phyloP scores from a whole-genome alignment of 1,140 invertebrate species.

The Procambarus virginalis region DNA sequence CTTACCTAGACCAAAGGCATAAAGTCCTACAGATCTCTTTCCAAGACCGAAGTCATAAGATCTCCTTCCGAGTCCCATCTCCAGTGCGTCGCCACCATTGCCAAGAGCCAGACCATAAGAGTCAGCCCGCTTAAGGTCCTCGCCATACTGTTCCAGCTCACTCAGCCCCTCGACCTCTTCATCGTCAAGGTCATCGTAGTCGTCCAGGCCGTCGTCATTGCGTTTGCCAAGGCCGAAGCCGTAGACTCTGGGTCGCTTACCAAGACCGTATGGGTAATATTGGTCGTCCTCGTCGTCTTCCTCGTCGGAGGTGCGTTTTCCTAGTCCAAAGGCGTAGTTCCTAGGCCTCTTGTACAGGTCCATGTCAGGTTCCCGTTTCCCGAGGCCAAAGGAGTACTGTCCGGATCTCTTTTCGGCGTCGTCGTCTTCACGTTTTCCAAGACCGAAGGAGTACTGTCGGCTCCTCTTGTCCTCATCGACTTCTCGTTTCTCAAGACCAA shows the following conservation, averaged over 20 bases:
- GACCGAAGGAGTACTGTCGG: slow-evolving; percentile 23
- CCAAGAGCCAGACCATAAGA: slow-evolving; percentile 32
- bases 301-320: slow-evolving; percentile 38
- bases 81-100: neutral
- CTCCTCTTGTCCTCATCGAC: neutral
- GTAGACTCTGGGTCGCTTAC: slow-evolving; percentile 35
- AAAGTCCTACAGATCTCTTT: slow-evolving; percentile 12
- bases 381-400: slow-evolving; percentile 45
- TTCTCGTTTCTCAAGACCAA: slow-evolving; percentile 13
- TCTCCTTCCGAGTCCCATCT: neutral
- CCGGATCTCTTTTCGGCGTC: slow-evolving; percentile 14
- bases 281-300: neutral
- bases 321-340: slow-evolving; percentile 58
- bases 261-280: slow-evolving; percentile 45
- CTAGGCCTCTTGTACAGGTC: slow-evolving; percentile 24
- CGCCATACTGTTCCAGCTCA: neutral
- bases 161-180: slow-evolving; percentile 15
- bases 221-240: slow-evolving; percentile 62
- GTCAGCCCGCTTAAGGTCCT: slow-evolving; percentile 1
- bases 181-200: slow-evolving; percentile 10
- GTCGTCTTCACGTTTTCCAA: slow-evolving; percentile 40
- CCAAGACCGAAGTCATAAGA: slow-evolving; percentile 34
- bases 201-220: neutral
- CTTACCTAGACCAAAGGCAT: slow-evolving; percentile 45
- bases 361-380: slow-evolving; percentile 27